Evolutionary conservation across 2,888 invertebrate genomes (phyloP), one percentile per base, ranked within the genome.

Genomic region (Stictocephala bisonia): DNA sequence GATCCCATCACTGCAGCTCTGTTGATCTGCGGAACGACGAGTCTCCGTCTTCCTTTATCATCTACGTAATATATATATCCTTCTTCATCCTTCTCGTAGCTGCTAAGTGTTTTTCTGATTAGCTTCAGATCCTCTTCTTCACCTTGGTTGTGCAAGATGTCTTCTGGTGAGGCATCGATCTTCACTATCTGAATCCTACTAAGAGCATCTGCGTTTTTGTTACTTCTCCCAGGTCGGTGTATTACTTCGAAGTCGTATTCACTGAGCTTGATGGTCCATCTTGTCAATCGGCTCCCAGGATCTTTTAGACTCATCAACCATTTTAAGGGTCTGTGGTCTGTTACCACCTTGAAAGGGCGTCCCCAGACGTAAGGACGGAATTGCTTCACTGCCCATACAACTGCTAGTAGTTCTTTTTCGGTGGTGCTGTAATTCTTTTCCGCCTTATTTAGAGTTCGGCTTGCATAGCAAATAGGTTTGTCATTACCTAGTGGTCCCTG

Each of bases 1-100:
- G 75, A 64, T 22, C 71, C 22, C 1, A 80, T 9, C 1, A 70
- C n/a, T n/a, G n/a, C n/a, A n/a, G n/a, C 11, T 15, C 6, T 26
- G 20, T 31, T 29, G 29, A 3, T 60, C 60, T 18, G 29, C n/a
- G n/a, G n/a, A n/a, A n/a, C n/a, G n/a, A n/a, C n/a, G n/a, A n/a
- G n/a, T n/a, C n/a, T n/a, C 13, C 7, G 11, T 35, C 7, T 9
- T 35, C 35, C 35, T 7, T 35, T 11, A 7, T 35, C 13, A 11
- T 35, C 35, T 11, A 9, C 9, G 11, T 9, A 9, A 11, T 35
- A 35, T 7, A 9, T 11, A 35, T 7, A 9, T 11, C 13, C 35
- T 9, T 7, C 13, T 11, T 35, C 35, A 11, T 35, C 13, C 35
- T 7, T 35, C 35, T 11, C 35, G n/a, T 35, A 35, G 7, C 35